Base-by-base conservation (phyloP, 2,113 vertebrate genomes). In the Anser brachyrhynchus region DNA sequence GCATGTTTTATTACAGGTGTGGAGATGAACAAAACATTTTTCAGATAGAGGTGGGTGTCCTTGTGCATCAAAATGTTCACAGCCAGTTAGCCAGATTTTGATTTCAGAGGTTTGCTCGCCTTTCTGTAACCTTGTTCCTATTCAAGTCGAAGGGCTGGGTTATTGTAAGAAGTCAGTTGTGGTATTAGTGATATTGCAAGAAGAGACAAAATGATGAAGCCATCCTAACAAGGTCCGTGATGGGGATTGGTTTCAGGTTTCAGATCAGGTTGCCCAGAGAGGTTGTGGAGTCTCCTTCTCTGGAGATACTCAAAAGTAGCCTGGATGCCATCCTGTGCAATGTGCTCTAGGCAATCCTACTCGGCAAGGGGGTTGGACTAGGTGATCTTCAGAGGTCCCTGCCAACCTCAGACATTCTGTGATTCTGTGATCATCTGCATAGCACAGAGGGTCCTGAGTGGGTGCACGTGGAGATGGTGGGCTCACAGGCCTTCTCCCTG, bases 401-500 rank as follows among this genome's bases (percentile, higher is more conserved):
- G 21, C 46, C 46, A 49, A 22, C 46, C 46, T 49, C 46, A 49
- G 20, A 20, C 20, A 22, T 49, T 49, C 19, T 49, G 20, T 49
- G 46, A 49, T 49, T 49, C 46, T 49, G 46, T 49, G 26, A 16
- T 43, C 14, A n/a, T n/a, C 20, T 15, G 39, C 52, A 39, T 6
- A 67, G 39, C 4, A 17, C 4, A 44, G 52, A 39, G 11, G 9
- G 57, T 55, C 31, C 10, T 41, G 22, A 49, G 16, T n/a, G 35
- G 7, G 4, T 37, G 18, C 54, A 19, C 43, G 29, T 74, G 51
- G 49, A 19, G 49, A 9, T 58, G 16, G 8, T 35, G 31, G 28
- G 19, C 10, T 71, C n/a, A 51, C 44, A 75, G n/a, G 5, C 4
- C n/a, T 78, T 15, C 15, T 79, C 6, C 23, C 1, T 0, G 28